Conservation (phyloP, 1,140 invertebrate genomes). For the Capitella teleta region DNA sequence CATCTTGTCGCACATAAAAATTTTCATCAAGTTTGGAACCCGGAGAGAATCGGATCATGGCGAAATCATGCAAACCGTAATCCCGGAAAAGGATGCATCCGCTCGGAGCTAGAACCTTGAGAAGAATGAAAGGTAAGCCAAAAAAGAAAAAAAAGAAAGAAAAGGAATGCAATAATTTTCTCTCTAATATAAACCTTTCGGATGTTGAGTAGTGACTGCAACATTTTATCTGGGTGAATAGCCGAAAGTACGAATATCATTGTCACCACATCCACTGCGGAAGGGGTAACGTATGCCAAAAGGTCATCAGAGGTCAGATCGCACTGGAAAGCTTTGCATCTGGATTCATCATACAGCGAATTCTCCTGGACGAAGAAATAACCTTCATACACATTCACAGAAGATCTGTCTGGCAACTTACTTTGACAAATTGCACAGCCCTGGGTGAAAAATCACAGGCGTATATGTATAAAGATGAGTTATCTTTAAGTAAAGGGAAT, state of each 20-base stretch:
- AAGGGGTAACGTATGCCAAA: conserved; percentile 27
- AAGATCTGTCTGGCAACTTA: no score
- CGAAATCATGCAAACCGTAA: no score
- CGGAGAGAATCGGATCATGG: no score
- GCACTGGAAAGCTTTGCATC: conserved; percentile 61
- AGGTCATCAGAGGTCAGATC: conserved; percentile 44
- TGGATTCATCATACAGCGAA: conserved; percentile 50
- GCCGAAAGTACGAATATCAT: conserved; percentile 71
- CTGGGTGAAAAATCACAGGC: conserved; percentile 89
- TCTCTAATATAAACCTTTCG: conserved; percentile 41
- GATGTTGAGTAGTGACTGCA: conserved; percentile 56
- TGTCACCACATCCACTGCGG: conserved; percentile 57
- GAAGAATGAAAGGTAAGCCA: no score
- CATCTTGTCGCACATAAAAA: no score
- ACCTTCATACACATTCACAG: no score
- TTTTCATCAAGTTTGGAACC: no score
- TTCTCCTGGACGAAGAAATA: conserved; percentile 36
- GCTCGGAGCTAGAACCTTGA: no score
- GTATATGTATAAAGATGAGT: conserved; percentile 54
- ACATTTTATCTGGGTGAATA: conserved; percentile 69
- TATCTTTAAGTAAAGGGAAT: conserved; percentile 79
- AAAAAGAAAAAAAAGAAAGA: no score
- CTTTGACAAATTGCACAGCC: conserved; percentile 70
- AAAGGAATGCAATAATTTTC: no score
- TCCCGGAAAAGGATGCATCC: no score